phyloP scores from a whole-genome alignment of 2,113 vertebrate genomes.

The Odocoileus hemionus region DNA sequence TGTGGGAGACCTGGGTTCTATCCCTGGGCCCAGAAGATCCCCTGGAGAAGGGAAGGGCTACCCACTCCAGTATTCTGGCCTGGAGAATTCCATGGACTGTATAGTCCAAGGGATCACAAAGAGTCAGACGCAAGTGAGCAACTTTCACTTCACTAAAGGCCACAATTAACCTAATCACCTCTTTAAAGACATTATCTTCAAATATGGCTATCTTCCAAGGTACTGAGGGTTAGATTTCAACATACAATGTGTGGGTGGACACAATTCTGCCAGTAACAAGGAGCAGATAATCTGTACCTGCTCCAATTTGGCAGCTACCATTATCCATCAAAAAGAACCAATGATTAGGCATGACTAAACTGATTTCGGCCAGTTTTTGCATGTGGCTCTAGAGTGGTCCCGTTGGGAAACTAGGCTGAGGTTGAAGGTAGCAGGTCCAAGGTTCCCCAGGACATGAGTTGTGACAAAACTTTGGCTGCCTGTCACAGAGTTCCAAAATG shows the following conservation, averaged over 20 bases:
- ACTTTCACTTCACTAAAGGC: not conserved
- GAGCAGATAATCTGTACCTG: not conserved
- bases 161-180: not conserved
- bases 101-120: not conserved
- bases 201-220: not conserved
- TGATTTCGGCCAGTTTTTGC: not conserved
- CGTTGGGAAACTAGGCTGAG: not conserved
- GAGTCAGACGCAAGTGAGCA: not conserved
- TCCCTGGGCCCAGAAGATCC: not conserved
- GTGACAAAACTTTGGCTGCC: not conserved
- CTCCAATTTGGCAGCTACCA: not conserved
- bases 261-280: not conserved
- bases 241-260: not conserved
- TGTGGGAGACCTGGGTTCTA: not conserved
- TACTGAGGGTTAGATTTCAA: not conserved
- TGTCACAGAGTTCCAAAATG: not conserved
- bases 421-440: not conserved
- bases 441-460: not conserved
- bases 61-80: not conserved
- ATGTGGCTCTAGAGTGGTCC: not conserved
- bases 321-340: not conserved
- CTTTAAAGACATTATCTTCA: not conserved
- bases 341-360: not conserved
- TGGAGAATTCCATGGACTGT: not conserved
- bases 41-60: not conserved